Evolutionary conservation across 2,113 vertebrate species (phyloP).

Genomic region (Triplophysa dalaica): DNA sequence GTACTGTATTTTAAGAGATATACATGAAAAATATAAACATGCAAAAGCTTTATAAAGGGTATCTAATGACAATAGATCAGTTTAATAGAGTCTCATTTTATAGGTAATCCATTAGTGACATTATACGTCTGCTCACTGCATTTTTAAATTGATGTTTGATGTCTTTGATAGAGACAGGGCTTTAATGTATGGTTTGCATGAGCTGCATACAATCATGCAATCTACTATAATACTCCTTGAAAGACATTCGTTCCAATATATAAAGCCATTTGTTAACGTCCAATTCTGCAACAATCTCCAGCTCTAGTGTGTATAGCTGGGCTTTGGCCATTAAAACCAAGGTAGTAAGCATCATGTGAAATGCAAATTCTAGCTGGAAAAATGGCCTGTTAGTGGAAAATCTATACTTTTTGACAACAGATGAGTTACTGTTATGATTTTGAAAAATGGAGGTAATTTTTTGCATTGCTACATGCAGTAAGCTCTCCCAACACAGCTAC

Average conservation of each 20-base stretch:
- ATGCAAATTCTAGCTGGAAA: background rate
- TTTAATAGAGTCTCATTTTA: background rate
- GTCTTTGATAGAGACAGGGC: background rate
- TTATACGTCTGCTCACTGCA: background rate
- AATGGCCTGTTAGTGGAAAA: background rate
- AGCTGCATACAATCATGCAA: background rate
- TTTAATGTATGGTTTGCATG: slow-evolving; percentile 5
- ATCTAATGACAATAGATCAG: background rate
- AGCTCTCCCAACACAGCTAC: too few relatives aligned
- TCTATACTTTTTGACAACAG: background rate
- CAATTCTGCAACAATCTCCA: background rate
- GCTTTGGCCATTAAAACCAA: background rate
- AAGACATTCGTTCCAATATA: background rate
- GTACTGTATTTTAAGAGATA: background rate
- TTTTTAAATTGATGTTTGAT: background rate
- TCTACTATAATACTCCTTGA: background rate
- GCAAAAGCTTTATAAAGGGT: background rate
- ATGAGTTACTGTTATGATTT: background rate
- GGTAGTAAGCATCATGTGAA: background rate
- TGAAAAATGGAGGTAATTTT: background rate
- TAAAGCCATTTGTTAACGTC: background rate
- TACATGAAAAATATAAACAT: background rate
- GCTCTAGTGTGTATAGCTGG: background rate
- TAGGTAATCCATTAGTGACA: slow-evolving; percentile 9
- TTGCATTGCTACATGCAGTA: background rate